A percentile compares a stretch with the other conserved stretches of the same genome.
These are phyloP conservation scores for Sula dactylatra DNA, from an alignment of 2,113 vertebrate genomes.

Conservation along the genomic window DNA sequence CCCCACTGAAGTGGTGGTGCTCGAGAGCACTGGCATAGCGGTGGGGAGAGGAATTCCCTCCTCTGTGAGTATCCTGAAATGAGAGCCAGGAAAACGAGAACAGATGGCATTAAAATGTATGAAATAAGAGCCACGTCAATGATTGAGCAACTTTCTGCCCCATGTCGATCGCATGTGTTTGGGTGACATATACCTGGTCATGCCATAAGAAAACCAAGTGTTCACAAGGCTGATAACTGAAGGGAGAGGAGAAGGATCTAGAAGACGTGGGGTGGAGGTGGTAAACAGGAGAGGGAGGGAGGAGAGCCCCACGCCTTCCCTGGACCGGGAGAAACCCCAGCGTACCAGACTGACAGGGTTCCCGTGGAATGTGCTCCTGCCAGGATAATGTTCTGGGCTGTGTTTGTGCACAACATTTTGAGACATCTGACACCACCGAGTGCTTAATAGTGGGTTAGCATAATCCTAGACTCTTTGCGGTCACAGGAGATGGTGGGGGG, in stretches of 20 bases:
- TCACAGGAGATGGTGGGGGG: not conserved
- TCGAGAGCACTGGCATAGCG: accelerated
- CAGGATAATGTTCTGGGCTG: not conserved
- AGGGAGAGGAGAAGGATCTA: not conserved
- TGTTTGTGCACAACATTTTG: not conserved
- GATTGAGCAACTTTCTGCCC: not conserved
- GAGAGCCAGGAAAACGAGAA: not conserved
- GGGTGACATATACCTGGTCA: not conserved
- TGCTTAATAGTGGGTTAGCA: not conserved
- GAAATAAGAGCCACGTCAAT: not conserved
- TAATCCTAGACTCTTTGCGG: not conserved
- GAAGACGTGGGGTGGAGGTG: not conserved
- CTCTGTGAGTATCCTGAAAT: not conserved
- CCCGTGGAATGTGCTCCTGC: not conserved
- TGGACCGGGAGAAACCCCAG: not conserved
- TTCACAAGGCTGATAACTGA: not conserved
- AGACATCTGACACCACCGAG: not conserved
- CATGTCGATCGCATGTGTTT: accelerated
- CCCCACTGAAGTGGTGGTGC: accelerated
- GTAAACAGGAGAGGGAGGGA: not conserved
- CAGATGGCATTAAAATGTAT: not conserved
- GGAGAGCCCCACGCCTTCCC: not conserved
- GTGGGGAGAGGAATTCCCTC: not conserved
- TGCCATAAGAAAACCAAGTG: not conserved
- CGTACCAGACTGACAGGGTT: not conserved